Conservation (phyloP, 2,113 vertebrate genomes). For the Corapipo altera region DNA sequence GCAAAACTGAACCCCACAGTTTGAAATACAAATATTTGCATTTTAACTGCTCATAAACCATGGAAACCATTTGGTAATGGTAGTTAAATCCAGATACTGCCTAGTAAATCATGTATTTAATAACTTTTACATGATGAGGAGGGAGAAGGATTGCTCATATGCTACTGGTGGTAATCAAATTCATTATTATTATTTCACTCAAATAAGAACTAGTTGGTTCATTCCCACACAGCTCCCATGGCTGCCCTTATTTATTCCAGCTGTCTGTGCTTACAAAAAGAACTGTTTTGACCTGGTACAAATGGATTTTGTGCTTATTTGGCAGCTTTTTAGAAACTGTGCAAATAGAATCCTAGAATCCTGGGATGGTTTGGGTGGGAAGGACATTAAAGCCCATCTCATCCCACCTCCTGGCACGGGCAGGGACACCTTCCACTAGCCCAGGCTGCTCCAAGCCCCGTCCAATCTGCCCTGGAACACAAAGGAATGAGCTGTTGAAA, state of each 20-base stretch:
- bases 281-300: neutral
- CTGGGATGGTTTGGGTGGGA: neutral
- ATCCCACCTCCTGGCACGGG: neutral
- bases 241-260: neutral
- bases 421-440: neutral
- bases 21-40: neutral
- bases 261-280: neutral
- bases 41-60: slow-evolving; percentile 12
- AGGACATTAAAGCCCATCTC: rapidly evolving
- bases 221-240: neutral
- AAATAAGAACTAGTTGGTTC: neutral
- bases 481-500: neutral
- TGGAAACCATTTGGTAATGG: neutral
- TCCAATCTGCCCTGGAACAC: neutral
- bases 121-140: neutral
- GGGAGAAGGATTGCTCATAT: neutral
- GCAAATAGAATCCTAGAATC: no score
- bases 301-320: neutral
- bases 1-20: neutral
- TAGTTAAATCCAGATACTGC: neutral
- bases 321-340: neutral
- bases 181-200: neutral
- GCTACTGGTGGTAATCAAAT: neutral
- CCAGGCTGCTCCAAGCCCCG: neutral
- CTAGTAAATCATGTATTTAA: neutral